These are phyloP conservation scores for Notodonta ziczac DNA, from an alignment of 2,888 invertebrate species.

Conservation along the genomic window DNA sequence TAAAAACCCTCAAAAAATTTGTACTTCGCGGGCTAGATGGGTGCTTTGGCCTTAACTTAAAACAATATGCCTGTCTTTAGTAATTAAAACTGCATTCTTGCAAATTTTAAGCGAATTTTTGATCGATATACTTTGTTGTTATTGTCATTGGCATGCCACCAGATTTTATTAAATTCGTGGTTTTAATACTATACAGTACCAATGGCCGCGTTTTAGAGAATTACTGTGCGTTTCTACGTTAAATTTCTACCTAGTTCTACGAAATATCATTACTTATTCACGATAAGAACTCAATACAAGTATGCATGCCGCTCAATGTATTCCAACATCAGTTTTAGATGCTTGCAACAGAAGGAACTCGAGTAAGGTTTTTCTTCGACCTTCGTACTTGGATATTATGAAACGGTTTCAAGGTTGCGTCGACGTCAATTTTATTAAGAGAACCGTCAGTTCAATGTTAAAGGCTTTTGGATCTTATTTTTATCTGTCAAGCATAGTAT, in stretches of 20 bases:
- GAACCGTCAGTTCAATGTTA: neutral
- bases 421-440: conserved; percentile 6
- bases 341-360: no score
- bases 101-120: no score
- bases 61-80: no score
- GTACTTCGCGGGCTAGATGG: no score
- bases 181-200: no score
- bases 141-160: no score
- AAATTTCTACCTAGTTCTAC: conserved; percentile 18
- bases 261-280: conserved; percentile 49
- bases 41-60: no score
- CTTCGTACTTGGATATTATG: conserved; percentile 11
- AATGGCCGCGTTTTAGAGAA: neutral
- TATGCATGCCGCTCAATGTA: conserved; percentile 17
- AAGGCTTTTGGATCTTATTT: neutral
- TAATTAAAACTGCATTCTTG: no score
- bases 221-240: conserved; percentile 4
- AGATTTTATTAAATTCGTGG: no score
- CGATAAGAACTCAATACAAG: conserved; percentile 39
- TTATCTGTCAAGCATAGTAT: neutral
- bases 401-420: conserved; percentile 12
- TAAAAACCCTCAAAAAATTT: no score
- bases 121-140: no score
- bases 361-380: conserved; percentile 13
- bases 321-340: conserved; percentile 19